phyloP scores from a whole-genome alignment of 2,888 invertebrate species.

The Melitaea athalia region DNA sequence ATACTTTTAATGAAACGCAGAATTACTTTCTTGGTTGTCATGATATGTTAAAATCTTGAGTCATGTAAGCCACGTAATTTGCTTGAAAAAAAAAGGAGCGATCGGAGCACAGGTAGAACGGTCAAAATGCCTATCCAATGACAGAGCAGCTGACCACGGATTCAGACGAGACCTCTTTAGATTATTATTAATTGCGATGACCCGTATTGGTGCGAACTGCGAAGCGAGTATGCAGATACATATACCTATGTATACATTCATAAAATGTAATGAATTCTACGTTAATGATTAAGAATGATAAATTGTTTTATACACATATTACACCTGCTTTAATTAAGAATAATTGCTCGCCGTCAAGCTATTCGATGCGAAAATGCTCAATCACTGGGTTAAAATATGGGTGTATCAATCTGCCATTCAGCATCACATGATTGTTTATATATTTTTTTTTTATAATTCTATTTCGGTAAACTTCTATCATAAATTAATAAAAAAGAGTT shows the following conservation, averaged over 20 bases:
- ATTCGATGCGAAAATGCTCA: not conserved
- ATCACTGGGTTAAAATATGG: not conserved
- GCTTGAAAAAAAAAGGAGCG: conserved; percentile 30
- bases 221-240: conserved; percentile 19
- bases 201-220: conserved; percentile 17
- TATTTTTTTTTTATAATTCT: no score
- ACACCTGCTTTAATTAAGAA: conserved; percentile 8
- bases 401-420: not conserved
- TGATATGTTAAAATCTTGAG: conserved; percentile 9
- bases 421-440: not conserved
- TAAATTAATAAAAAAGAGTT: not conserved
- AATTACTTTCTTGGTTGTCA: not conserved
- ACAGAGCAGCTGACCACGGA: conserved; percentile 49
- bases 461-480: not conserved
- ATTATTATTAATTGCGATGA: conserved; percentile 44
- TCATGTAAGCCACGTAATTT: conserved; percentile 25
- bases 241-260: conserved; percentile 14
- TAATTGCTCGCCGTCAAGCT: conserved; percentile 7
- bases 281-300: conserved; percentile 11
- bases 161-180: conserved; percentile 43
- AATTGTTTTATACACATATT: conserved; percentile 10
- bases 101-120: conserved; percentile 54
- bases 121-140: conserved; percentile 59
- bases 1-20: not conserved
- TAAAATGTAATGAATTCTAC: conserved; percentile 26